Base-by-base conservation (phyloP, 2,888 invertebrate genomes). In the Drosophila lacicola region DNA sequence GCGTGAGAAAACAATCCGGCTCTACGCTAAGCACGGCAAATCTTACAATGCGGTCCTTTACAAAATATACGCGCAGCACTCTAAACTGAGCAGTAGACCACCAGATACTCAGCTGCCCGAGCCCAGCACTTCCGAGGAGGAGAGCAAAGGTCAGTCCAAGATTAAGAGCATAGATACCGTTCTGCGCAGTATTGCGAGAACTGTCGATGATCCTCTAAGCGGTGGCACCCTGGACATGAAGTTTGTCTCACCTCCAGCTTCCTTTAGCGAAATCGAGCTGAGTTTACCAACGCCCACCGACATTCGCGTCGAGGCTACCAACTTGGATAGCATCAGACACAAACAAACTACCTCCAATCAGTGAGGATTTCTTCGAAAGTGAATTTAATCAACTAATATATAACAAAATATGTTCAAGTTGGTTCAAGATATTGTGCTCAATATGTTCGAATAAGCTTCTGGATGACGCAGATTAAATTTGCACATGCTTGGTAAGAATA, bases 21-120 rank as follows among this genome's bases (percentile, higher is more conserved):
- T 57, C 11, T 88, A 82, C 36, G 37, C 14, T 0, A 65, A 69
- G 6, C 53, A 45, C 9, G 86, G 71, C 14, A 85, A 82, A 39
- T 6, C 13, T 13, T 85, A 45, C 13, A 49, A 74, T 14, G 13
- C 14, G 1, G 19, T 21, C 1, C 66, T 60, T 3, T 78, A 83
- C 21, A 33, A 53, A 10, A 67, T 82, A 14, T 82, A 80, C 37
- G 42, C 57, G 0, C 25, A 54, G 14, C 46, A 70, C 29, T 83
- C 82, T 1, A 80, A 62, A 14, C 47, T 80, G 33, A 3, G 19
- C 6, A 41, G 11, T 1, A 54, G 49, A 8, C 25, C 39, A 6
- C 41, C 57, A 0, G 60, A 57, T 2, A 19, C n/a, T 1, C 69
- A 55, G 17, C 14, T 14, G 4, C 13, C 77, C 1, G n/a, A 34